Base-by-base conservation (phyloP, 1,140 invertebrate species). In the Tetragonula clypearis region DNA sequence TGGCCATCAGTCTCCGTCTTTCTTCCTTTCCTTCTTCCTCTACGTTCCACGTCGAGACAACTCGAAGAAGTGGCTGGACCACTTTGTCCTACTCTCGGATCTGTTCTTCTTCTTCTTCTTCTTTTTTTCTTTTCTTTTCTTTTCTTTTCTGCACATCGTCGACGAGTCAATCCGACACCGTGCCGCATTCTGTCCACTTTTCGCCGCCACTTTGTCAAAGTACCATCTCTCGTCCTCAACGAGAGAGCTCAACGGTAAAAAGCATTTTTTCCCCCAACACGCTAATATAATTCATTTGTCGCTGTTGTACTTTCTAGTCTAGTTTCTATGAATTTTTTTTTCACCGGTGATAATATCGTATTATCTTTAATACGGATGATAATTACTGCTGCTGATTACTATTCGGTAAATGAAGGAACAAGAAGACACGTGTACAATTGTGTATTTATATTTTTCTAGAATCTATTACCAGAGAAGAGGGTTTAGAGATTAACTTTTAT, bases 111-210 rank as follows among this genome's bases (percentile, higher is more conserved):
- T 30, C 30, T 30, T 30, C 30, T 30, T 30, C 30, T 30, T 30
- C 1, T 30, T 30, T 30, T 78, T 62, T 76, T 77, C 76, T 80
- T 81, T 81, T 79, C 90, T 86, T 30, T 26, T 82, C 21, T 78
- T 62, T 76, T 77, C 76, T 80, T 81, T 81, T 79, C 90, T 86
- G 80, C 88, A 41, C 91, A 90, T 91, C 92, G 88, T 88, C 92
- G 91, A 94, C 93, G 92, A 94, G 93, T 94, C 93, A 94, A 94
- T 94, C 94, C 92, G 86, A 92, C 92, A 92, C 92, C 88, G 90
- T 85, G 88, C 87, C 88, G 91, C 92, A 93, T 94, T 93, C 89
- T 92, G 85, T 87, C 91, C 88, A 92, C 87, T 88, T 89, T 88
- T 86, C 87, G 87, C 76, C 88, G 80, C 87, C 84, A 89, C 87